These are phyloP conservation scores for Hyposoter dolosus DNA, from an alignment of 2,888 invertebrate genomes.

Conservation along the genomic window DNA sequence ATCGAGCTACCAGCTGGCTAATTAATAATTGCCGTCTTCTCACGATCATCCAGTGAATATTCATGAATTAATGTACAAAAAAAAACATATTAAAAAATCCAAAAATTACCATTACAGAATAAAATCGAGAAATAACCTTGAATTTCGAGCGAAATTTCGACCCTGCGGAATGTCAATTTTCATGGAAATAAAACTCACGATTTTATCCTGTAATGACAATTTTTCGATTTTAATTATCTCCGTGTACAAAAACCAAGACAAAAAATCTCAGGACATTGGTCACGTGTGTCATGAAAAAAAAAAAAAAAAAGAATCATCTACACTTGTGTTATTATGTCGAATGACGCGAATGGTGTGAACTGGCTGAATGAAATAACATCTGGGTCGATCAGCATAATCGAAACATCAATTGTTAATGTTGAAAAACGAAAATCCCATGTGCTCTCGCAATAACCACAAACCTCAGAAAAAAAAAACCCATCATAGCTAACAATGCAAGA, in stretches of 20 bases:
- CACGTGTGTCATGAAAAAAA: neutral
- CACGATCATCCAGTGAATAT: conserved; percentile 46
- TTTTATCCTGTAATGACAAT: too few relatives aligned
- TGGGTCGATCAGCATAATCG: conserved; percentile 15
- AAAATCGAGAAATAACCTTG: too few relatives aligned
- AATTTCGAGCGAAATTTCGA: too few relatives aligned
- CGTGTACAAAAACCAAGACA: neutral
- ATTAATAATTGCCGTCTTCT: conserved; percentile 50
- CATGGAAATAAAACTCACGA: too few relatives aligned
- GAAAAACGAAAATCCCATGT: conserved; percentile 17
- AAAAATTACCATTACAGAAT: neutral
- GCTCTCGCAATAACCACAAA: conserved; percentile 63
- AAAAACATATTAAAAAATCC: neutral
- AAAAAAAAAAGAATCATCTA: conserved; percentile 25
- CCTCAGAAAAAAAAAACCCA: conserved; percentile 10
- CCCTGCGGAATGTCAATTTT: too few relatives aligned
- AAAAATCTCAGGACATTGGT: neutral
- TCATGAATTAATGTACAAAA: conserved; percentile 26
- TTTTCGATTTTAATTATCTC: too few relatives aligned
- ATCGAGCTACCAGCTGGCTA: conserved; percentile 48
- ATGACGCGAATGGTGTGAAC: conserved; percentile 38
- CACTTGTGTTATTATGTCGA: conserved; percentile 2
- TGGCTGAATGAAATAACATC: conserved; percentile 48
- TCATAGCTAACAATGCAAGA: conserved; percentile 59
- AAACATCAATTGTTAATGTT: conserved; percentile 17